Base-by-base conservation (phyloP, 2,113 vertebrate species). In the Oophaga pumilio region DNA sequence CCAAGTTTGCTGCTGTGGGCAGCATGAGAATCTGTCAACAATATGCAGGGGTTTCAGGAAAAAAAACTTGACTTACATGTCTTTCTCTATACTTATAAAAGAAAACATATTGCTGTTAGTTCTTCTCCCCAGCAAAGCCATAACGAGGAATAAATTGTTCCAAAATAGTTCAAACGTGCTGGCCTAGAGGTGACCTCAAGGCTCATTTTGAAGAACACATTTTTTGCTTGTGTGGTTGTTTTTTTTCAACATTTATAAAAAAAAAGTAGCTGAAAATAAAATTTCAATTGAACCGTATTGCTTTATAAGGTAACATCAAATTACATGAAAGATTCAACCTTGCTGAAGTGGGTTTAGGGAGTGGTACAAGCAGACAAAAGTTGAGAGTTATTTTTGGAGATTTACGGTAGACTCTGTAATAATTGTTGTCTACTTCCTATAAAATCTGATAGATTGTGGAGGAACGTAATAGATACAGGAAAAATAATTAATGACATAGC, bases 1-100 rank as follows among this genome's bases (percentile, higher is more conserved):
- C 22, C n/a, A 84, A 57, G 85, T 88, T 83, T 88, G 74, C 82
- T 89, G 82, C 18, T 22, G 50, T 90, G 56, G 74, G 83, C 78
- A 59, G 79, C 80, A 73, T 84, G 24, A 87, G 88, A 88, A 89
- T 85, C 85, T 57, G 86, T 90, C 88, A 90, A 82, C 83, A 90
- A 87, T 84, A 90, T 56, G 43, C 89, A 90, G 84, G 56, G 0
- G 50, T 82, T 26, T 77, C 59, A 43, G 33, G n/a, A 66, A 33
- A 50, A 77, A 74, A 88, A 77, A 26, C 20, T 73, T 88, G 71
- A 71, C 17, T 77, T 88, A 88, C 71, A 91, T 85, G 56, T 13
- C 64, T 77, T 26, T 50, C 87, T 50, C 84, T 88, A 86, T 88
- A 71, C 73, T 84, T 84, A 68, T 87, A 89, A 88, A 77, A 43